A percentile compares a stretch with the other conserved stretches of the same genome.
phyloP scores from a whole-genome alignment of 2,113 vertebrate genomes.

The Laticauda colubrina region DNA sequence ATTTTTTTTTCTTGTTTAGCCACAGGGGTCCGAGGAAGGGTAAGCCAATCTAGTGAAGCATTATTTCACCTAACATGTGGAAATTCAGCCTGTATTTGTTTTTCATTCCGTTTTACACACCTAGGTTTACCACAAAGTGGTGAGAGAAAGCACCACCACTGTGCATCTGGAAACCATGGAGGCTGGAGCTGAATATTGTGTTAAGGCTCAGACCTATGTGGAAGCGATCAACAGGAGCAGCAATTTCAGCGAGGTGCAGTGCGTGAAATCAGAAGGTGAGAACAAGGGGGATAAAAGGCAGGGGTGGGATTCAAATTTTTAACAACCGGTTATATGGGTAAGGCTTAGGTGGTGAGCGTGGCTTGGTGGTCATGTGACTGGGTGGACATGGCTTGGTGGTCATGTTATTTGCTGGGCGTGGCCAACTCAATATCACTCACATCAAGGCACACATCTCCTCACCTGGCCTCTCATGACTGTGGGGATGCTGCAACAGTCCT shows the following conservation, averaged over 20 bases:
- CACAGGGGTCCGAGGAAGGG: background rate
- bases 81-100: background rate
- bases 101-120: conserved; percentile 1
- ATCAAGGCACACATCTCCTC: too few species aligned
- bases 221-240: conserved; percentile 51
- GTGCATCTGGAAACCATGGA: conserved; percentile 52
- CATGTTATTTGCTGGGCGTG: too few species aligned
- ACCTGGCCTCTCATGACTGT: too few species aligned
- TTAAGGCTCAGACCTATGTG: conserved; percentile 50
- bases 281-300: background rate
- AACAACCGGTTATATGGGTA: too few species aligned
- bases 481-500: too few species aligned
- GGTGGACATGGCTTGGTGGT: too few species aligned
- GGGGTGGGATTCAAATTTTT: too few species aligned
- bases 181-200: conserved; percentile 50
- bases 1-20: background rate
- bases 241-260: conserved; percentile 48
- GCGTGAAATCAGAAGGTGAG: conserved; percentile 57
- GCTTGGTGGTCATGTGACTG: too few species aligned
- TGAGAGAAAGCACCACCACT: conserved; percentile 17
- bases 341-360: too few species aligned
- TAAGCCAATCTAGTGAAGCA: background rate
- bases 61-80: background rate
- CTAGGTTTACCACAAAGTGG: conserved; percentile 43
- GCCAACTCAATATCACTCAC: too few species aligned